A percentile compares a stretch with the other conserved stretches of the same genome.
These are phyloP conservation scores for Calliopsis andreniformis DNA, from an alignment of 1,140 invertebrate genomes.

Conservation along the genomic window DNA sequence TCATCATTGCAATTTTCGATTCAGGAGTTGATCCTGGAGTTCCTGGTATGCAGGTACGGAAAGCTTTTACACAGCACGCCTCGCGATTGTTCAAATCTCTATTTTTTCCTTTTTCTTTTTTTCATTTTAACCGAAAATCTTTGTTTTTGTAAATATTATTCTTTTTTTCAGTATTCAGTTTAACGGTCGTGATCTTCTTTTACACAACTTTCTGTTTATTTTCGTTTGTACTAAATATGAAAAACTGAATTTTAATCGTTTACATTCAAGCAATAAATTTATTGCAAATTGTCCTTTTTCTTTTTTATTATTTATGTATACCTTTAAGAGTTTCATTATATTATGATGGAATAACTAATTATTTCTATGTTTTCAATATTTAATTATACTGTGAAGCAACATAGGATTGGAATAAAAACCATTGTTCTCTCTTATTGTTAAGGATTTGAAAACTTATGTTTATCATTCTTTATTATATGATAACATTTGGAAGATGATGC, in stretches of 20 bases:
- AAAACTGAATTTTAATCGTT: background rate
- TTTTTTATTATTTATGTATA: background rate
- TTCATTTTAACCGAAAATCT: background rate
- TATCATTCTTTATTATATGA: slow-evolving; percentile 1
- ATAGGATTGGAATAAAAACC: too few relatives aligned
- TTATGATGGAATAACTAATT: background rate
- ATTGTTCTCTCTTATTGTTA: background rate
- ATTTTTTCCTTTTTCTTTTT: background rate
- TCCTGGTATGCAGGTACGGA: slow-evolving; percentile 93
- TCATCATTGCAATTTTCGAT: slow-evolving; percentile 97
- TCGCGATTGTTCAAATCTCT: slow-evolving; percentile 22
- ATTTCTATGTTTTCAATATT: background rate
- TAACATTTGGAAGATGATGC: background rate
- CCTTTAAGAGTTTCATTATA: background rate
- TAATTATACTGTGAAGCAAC: background rate
- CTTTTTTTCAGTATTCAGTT: background rate
- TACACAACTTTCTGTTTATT: background rate
- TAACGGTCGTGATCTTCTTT: background rate
- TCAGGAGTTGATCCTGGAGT: slow-evolving; percentile 98
- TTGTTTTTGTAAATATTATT: background rate
- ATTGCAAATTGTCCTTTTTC: background rate
- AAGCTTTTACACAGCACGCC: slow-evolving; percentile 60
- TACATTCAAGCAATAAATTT: background rate
- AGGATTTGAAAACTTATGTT: background rate
- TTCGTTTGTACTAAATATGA: background rate